A percentile compares a stretch with the other conserved stretches of the same genome.
These are phyloP conservation scores for Plagodis pulveraria DNA, from an alignment of 2,888 invertebrate species.

Conservation along the genomic window DNA sequence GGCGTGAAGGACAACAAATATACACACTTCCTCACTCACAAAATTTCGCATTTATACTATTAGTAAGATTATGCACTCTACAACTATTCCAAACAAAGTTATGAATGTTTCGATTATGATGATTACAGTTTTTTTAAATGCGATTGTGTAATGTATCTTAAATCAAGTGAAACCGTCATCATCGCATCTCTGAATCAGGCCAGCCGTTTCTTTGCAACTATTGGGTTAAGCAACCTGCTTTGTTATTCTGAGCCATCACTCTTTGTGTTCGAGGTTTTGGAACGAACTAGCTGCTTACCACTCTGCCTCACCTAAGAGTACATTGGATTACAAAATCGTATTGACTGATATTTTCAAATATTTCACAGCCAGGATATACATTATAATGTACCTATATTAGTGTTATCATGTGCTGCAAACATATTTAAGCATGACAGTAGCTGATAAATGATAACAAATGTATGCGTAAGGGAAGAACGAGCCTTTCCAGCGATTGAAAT, in stretches of 20 bases:
- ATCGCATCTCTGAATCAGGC: constrained; percentile 63
- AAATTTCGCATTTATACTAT: too few species aligned
- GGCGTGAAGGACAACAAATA: too few species aligned
- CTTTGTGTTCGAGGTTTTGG: constrained; percentile 19
- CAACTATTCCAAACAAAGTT: too few species aligned
- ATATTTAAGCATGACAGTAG: too few species aligned
- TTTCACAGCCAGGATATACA: background rate
- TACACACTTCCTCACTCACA: too few species aligned
- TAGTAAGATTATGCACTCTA: too few species aligned
- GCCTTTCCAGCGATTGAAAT: too few species aligned
- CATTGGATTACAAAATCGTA: background rate
- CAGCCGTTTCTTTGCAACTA: constrained; percentile 56
- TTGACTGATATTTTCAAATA: background rate
- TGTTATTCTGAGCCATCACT: constrained; percentile 56
- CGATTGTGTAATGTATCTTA: constrained; percentile 53
- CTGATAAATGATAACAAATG: too few species aligned
- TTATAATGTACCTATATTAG: background rate
- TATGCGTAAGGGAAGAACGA: too few species aligned
- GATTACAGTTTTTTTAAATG: constrained; percentile 6
- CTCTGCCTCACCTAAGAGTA: background rate
- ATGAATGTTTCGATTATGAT: background rate
- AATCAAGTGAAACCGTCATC: constrained; percentile 41
- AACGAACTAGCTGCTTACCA: constrained; percentile 3
- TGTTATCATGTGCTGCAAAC: too few species aligned
- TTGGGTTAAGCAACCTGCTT: constrained; percentile 58